Conservation (phyloP, 2,113 vertebrate species). For the Dasyprocta punctata region DNA sequence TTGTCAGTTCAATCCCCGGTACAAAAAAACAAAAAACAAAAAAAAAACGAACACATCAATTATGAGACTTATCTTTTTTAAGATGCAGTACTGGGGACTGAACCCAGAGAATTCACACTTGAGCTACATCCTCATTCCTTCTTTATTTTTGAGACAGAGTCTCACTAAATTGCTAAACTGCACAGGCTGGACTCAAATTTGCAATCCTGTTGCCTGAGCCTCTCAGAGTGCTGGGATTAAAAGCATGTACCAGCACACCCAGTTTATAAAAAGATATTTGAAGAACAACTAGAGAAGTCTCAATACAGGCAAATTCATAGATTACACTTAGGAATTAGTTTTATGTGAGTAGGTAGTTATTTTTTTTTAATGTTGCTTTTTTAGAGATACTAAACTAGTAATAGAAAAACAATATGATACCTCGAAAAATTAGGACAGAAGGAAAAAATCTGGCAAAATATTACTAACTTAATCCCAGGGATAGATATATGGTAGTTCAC, state of each 20-base stretch:
- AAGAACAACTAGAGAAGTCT: slow-evolving; percentile 20
- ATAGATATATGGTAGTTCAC: neutral
- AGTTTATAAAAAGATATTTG: neutral
- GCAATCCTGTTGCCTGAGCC: neutral
- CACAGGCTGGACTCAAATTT: neutral
- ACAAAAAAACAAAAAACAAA: too few species aligned
- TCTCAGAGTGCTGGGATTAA: neutral
- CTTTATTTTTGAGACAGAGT: neutral
- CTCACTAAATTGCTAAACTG: neutral
- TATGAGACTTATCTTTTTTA: neutral
- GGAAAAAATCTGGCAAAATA: neutral
- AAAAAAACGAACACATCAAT: slow-evolving; percentile 28
- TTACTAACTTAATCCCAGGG: neutral
- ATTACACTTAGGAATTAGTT: slow-evolving; percentile 36
- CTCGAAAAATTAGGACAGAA: neutral
- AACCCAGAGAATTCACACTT: neutral
- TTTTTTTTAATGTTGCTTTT: neutral
- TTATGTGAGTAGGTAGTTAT: neutral
- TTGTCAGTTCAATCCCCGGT: too few species aligned
- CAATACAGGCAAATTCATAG: neutral
- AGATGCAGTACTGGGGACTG: neutral
- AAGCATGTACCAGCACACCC: neutral
- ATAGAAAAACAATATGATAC: neutral
- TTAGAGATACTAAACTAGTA: slow-evolving; percentile 10
- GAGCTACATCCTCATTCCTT: neutral